These are phyloP conservation scores for Spodoptera litura DNA, from an alignment of 1,140 invertebrate genomes.

Conservation along the genomic window DNA sequence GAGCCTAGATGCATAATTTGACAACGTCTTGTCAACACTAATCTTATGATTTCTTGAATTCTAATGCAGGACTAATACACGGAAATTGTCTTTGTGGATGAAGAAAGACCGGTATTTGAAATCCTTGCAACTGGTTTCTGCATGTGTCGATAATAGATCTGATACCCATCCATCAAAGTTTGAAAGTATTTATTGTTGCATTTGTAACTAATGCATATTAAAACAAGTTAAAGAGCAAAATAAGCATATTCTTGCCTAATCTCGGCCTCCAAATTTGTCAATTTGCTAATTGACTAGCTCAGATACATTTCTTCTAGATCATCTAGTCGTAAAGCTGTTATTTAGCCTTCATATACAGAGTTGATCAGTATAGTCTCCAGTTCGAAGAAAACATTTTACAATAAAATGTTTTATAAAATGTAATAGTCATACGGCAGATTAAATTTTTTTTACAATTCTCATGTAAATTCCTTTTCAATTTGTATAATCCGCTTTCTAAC, in stretches of 20 bases:
- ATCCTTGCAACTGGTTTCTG: neutral
- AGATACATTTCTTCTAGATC: slow-evolving; percentile 2
- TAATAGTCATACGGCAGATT: no score
- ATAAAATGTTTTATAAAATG: no score
- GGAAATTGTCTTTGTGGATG: neutral
- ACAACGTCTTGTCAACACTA: neutral
- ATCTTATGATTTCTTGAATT: slow-evolving; percentile 16
- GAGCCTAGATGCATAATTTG: neutral
- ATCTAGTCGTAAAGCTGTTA: slow-evolving; percentile 1
- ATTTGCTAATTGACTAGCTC: neutral
- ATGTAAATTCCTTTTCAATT: no score
- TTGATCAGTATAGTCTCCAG: neutral
- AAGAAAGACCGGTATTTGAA: neutral
- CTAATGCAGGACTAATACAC: neutral
- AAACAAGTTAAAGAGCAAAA: slow-evolving; percentile 49
- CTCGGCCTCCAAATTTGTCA: slow-evolving; percentile 30
- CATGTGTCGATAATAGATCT: neutral
- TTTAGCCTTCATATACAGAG: slow-evolving; percentile 17
- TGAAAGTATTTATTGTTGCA: neutral
- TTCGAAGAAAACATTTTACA: neutral
- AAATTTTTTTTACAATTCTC: no score
- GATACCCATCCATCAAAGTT: slow-evolving; percentile 7
- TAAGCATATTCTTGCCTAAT: slow-evolving; percentile 49
- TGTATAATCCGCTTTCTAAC: no score
- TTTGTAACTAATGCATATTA: slow-evolving; percentile 47